phyloP scores from a whole-genome alignment of 2,888 invertebrate genomes.

The Hypomecis atomaria region DNA sequence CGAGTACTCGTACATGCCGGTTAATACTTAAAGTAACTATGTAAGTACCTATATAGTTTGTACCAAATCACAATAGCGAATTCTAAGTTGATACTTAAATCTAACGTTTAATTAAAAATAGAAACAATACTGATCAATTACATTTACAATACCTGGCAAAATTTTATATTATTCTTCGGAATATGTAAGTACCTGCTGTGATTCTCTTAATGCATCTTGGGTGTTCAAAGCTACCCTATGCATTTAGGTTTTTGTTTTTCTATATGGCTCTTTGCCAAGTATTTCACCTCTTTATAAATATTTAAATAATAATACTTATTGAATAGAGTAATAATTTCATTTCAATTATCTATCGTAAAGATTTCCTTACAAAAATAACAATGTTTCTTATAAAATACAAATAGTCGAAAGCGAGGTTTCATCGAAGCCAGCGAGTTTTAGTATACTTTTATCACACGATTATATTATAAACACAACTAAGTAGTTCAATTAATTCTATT shows the following conservation, averaged over 20 bases:
- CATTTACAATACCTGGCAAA: slow-evolving; percentile 22
- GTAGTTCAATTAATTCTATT: slow-evolving; percentile 21
- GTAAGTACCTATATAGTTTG: slow-evolving; percentile 49
- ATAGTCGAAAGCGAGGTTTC: slow-evolving; percentile 49
- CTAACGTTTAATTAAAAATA: slow-evolving; percentile 53
- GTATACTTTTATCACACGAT: slow-evolving; percentile 55
- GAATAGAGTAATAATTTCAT: slow-evolving; percentile 22
- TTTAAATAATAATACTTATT: slow-evolving; percentile 33
- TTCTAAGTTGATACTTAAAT: slow-evolving; percentile 44
- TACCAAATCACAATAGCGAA: slow-evolving; percentile 57
- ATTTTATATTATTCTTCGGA: background rate
- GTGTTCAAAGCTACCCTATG: too few relatives aligned
- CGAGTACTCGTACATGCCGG: too few relatives aligned
- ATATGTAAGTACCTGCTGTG: background rate
- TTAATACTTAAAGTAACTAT: slow-evolving; percentile 43
- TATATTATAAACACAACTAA: slow-evolving; percentile 10
- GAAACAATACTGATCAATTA: slow-evolving; percentile 62
- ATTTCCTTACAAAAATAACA: slow-evolving; percentile 32
- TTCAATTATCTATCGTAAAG: slow-evolving; percentile 18
- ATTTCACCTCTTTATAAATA: slow-evolving; percentile 29
- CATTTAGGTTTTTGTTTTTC: too few relatives aligned
- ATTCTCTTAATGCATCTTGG: background rate
- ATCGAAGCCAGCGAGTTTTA: slow-evolving; percentile 49
- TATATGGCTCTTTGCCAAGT: slow-evolving; percentile 3
- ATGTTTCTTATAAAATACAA: slow-evolving; percentile 42